Evolutionary conservation across 2,113 vertebrate species (phyloP), one percentile per base, ranked within the genome.

Genomic region (Nestor notabilis): DNA sequence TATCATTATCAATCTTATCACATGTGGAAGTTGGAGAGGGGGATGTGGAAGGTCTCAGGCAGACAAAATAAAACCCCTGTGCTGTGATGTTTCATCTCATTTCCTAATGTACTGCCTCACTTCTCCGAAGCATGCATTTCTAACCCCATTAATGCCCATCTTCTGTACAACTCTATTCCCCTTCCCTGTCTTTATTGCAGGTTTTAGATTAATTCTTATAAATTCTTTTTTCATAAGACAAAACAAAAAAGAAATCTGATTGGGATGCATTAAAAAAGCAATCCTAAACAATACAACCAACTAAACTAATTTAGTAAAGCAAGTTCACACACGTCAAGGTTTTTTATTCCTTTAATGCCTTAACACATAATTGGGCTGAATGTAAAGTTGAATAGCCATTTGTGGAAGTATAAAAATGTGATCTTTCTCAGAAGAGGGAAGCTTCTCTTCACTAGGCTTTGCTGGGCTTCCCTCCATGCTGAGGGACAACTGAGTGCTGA

Each of bases 141-240:
- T 69, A 71, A 41, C 46, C 49, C 46, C 2, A 0, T 35, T 43
- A 71, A 69, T 31, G 61, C 29, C 47, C 12, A 8, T n/a, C 76
- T 74, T 87, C 55, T 83, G 33, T 31, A 50, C 35, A 92, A 56
- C 27, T 41, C 28, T 23, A 1, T 91, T 85, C 65, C 64, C 39
- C 20, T 64, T 71, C 76, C 53, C 37, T 27, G 7, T 64, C n/a
- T 3, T 91, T 72, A 12, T 24, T 66, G 69, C 6, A 28, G 29
- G 31, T 64, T 82, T 95, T 88, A 60, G 89, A 90, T 93, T 78
- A 11, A 23, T 94, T 74, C n/a, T 82, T 65, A 75, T 46, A 21
- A 29, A 27, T 75, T 47, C 27, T 74, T 55, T 46, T 29, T 77
- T 66, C 4, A 3, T 43, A 66, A 93, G 75, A 52, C n/a, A 43